Conservation (phyloP, 2,113 vertebrate genomes). For the Talpa occidentalis region DNA sequence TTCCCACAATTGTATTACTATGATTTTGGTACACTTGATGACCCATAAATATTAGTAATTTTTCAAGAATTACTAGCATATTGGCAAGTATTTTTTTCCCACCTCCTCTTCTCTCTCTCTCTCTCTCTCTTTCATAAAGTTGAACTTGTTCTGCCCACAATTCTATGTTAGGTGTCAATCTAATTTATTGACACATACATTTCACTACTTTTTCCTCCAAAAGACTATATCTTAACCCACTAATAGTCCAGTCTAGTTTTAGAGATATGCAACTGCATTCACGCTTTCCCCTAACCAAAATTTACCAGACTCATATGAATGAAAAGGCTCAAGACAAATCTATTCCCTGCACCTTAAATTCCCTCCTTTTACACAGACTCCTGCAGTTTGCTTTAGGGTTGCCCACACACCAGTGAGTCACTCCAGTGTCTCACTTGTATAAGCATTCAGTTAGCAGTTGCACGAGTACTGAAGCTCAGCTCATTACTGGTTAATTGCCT, state of each 20-base stretch:
- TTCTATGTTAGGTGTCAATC: background rate
- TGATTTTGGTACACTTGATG: background rate
- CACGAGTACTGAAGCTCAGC: background rate
- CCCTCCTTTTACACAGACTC: background rate
- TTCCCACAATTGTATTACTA: background rate
- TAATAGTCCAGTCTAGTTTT: slow-evolving; percentile 6
- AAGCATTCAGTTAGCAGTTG: background rate
- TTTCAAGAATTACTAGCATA: slow-evolving; percentile 21
- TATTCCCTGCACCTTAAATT: background rate
- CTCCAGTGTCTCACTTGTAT: background rate
- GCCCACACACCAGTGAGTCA: background rate
- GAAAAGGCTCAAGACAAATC: slow-evolving; percentile 3
- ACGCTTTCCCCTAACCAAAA: slow-evolving; percentile 1
- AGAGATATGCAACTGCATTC: background rate
- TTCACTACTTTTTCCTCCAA: slow-evolving; percentile 35
- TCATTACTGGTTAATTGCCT: background rate
- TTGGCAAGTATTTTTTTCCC: background rate
- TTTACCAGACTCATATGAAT: background rate
- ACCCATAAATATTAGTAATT: slow-evolving; percentile 29
- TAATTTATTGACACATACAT: background rate
- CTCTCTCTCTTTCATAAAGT: too few species aligned
- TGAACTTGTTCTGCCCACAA: background rate
- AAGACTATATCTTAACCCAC: background rate
- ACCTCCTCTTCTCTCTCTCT: too few species aligned
- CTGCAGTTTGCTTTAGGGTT: background rate